A percentile compares a stretch with the other conserved stretches of the same genome.
phyloP scores from a whole-genome alignment of 2,797 vertebrate genomes.

The Mergus octosetaceus region DNA sequence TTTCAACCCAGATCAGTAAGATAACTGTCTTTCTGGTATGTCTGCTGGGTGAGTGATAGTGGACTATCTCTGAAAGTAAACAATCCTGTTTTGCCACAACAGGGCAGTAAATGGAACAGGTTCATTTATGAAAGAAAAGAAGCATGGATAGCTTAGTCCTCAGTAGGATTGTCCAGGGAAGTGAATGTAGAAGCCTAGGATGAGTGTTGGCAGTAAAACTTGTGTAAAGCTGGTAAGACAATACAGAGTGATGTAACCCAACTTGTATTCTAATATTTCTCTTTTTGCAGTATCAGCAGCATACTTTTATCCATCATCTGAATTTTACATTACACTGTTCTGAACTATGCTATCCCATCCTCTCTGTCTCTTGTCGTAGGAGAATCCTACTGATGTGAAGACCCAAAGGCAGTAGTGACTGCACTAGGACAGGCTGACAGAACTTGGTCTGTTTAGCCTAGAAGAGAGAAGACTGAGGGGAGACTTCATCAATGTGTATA shows the following conservation, averaged over 20 bases:
- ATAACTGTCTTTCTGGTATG: not conserved
- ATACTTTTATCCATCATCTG: not conserved
- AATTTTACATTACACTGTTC: not conserved
- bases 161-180: rapidly evolving
- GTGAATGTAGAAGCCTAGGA: not conserved
- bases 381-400: not conserved
- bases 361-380: not conserved
- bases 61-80: not conserved
- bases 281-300: not conserved
- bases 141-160: not conserved
- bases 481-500: too few species aligned
- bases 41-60: rapidly evolving
- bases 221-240: rapidly evolving
- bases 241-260: rapidly evolving
- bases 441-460: too few species aligned
- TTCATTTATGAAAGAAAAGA: not conserved
- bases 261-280: not conserved
- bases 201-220: not conserved
- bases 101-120: rapidly evolving
- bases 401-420: not conserved
- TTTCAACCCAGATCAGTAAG: not conserved
- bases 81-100: not conserved
- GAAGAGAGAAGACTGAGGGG: too few species aligned
- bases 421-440: not conserved
- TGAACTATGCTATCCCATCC: not conserved